A percentile compares a stretch with the other conserved stretches of the same genome.
Evolutionary conservation across 2,888 invertebrate species (phyloP).

Genomic region (Sesia apiformis): DNA sequence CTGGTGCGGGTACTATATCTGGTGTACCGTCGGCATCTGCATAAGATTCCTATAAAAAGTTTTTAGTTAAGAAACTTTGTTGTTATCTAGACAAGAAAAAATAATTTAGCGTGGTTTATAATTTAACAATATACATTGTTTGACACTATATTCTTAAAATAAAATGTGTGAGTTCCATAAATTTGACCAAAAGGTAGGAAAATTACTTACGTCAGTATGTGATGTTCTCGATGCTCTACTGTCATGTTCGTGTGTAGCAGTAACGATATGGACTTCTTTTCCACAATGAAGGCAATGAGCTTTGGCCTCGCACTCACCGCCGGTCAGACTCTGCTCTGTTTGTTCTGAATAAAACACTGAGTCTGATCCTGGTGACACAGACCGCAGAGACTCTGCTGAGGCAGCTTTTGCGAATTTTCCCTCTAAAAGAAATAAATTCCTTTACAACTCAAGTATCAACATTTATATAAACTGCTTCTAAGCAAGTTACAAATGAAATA

Average conservation of each 20-base stretch:
- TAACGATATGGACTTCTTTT: conserved; percentile 81
- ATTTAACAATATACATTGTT: not conserved
- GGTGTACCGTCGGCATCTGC: conserved; percentile 57
- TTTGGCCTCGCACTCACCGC: conserved; percentile 71
- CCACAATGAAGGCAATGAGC: conserved; percentile 89
- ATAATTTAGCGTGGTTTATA: too few relatives aligned
- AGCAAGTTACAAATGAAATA: too few relatives aligned
- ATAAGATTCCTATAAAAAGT: conserved; percentile 51
- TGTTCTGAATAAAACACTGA: conserved; percentile 92
- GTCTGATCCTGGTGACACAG: conserved; percentile 93
- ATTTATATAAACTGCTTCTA: too few relatives aligned
- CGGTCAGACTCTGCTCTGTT: conserved; percentile 71
- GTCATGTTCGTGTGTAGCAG: conserved; percentile 62
- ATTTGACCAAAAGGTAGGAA: too few relatives aligned
- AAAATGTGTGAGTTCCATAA: too few relatives aligned
- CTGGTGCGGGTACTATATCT: conserved; percentile 91
- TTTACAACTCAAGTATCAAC: too few relatives aligned
- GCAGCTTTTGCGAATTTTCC: conserved; percentile 81
- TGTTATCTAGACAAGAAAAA: too few relatives aligned
- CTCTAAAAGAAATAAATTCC: conserved; percentile 28
- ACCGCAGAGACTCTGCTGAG: conserved; percentile 89
- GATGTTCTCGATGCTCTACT: conserved; percentile 57
- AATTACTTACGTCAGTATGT: conserved; percentile 55
- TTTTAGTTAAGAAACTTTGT: not conserved
- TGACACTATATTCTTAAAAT: not conserved